Evolutionary conservation across 2,113 vertebrate species (phyloP), one percentile per base, ranked within the genome.

Genomic region (Pycnonotus jocosus): DNA sequence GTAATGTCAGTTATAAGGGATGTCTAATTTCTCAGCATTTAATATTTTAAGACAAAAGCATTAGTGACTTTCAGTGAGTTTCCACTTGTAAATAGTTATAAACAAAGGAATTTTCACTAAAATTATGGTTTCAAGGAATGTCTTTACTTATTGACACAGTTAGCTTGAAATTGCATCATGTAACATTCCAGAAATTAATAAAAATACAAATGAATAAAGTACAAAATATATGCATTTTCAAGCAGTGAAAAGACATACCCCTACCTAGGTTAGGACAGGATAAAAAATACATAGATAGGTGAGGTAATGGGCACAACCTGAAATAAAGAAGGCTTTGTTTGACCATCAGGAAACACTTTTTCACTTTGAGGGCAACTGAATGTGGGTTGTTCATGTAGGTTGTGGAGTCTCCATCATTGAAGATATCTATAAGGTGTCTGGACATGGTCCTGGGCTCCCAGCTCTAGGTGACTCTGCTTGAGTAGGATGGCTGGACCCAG

Each of bases 321-420:
- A 74, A 68, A 45, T 66, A 60, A 51, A 37, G 18, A 58, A 45
- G 37, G 16, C 4, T 27, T 65, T 0, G 0, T 60, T 35, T 30
- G 19, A 14, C 12, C 9, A 53, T 66, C 28, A 45, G 12, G 7
- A 65, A 51, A 44, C 2, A 44, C 3, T 18, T 66, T 56, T 57
- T 33, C 11, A 24, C 11, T 30, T 6, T 25, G 20, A 53, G 9
- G 3, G 7, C 16, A 23, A 33, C 53, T 51, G 44, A 73, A 11
- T 0, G 0, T 14, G n/a, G 6, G 11, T 38, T 74, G 12, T 38
- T 65, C 20, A 21, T 6, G 7, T n/a, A 38, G 14, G 17, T 8
- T 53, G 30, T 30, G 9, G 13, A 58, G 19, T 22, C 23, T 60
- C 45, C 1, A 1, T 60, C 24, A 25, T 15, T 53, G n/a, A 5